These are phyloP conservation scores for Potamarius usumacintae DNA, from an alignment of 2,113 vertebrate species.

Conservation along the genomic window DNA sequence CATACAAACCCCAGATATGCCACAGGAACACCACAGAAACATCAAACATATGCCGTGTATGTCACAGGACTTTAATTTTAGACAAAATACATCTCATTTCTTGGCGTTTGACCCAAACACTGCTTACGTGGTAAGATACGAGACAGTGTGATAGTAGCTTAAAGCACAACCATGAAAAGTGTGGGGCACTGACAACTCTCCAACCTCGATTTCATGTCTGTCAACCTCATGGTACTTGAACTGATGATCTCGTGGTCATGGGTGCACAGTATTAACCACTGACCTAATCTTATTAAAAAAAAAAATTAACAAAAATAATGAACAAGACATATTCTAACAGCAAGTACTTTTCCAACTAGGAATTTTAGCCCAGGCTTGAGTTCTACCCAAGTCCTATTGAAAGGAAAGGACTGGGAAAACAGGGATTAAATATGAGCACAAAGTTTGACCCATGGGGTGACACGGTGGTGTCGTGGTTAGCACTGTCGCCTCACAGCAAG, in stretches of 20 bases:
- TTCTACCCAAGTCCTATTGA: neutral
- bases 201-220: neutral
- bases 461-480: too few relatives aligned
- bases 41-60: too few relatives aligned
- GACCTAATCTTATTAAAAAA: too few relatives aligned
- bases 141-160: neutral
- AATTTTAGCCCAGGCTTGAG: neutral
- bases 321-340: neutral
- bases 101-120: too few relatives aligned
- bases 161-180: neutral
- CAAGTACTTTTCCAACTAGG: neutral
- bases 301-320: neutral
- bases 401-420: neutral
- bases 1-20: too few relatives aligned
- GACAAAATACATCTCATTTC: too few relatives aligned
- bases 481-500: too few relatives aligned
- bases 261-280: neutral
- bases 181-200: neutral
- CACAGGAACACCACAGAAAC: too few relatives aligned
- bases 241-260: neutral
- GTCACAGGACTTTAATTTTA: too few relatives aligned
- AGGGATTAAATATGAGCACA: neutral
- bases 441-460: neutral
- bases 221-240: neutral
- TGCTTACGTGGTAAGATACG: too few relatives aligned